phyloP scores from a whole-genome alignment of 2,888 invertebrate species.

The Acanthosepion pharaonis region DNA sequence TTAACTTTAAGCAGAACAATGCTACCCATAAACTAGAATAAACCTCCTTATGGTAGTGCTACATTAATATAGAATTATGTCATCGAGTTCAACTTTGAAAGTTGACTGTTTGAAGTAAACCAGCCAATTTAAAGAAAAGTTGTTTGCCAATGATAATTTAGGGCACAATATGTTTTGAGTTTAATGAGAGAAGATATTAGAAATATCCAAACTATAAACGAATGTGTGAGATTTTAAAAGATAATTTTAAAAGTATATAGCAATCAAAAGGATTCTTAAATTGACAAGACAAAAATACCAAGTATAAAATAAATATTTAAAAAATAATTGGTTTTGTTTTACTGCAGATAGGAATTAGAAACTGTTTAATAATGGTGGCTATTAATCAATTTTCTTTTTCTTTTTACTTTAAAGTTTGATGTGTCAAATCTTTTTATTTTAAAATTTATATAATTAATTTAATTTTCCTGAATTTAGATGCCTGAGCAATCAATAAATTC shows the following conservation, averaged over 20 bases:
- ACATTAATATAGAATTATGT: background rate
- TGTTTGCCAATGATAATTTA: background rate
- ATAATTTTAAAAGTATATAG: background rate
- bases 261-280: background rate
- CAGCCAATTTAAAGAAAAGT: background rate
- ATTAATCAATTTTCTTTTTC: background rate
- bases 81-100: background rate
- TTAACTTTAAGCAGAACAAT: background rate
- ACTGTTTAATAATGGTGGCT: constrained; percentile 33
- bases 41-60: background rate
- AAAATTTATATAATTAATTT: background rate
- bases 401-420: background rate
- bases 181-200: background rate
- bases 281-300: background rate
- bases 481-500: background rate
- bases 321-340: constrained; percentile 7
- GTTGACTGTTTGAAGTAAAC: background rate
- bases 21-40: constrained; percentile 33
- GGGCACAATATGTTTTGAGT: background rate
- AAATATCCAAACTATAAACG: background rate
- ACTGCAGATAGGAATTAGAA: background rate
- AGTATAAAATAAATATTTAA: background rate
- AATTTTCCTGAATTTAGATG: constrained; percentile 9
- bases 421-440: background rate
- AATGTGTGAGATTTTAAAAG: background rate